Conservation (phyloP, 2,113 vertebrate species). For the Myotis yumanensis region DNA sequence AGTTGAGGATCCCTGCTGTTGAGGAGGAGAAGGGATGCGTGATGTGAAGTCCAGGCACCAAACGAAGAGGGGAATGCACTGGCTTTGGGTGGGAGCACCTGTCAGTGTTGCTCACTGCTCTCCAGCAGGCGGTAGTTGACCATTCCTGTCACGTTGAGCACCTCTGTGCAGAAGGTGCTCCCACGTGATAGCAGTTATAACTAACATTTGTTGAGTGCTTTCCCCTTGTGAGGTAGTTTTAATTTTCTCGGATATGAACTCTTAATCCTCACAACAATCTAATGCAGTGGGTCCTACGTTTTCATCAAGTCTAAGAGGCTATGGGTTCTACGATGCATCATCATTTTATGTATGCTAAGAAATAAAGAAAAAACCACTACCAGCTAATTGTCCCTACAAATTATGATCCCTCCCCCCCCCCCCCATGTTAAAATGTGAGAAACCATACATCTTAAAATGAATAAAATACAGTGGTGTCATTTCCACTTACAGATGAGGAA, state of each 20-base stretch:
- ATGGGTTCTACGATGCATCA: background rate
- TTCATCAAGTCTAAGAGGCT: background rate
- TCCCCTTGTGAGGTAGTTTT: background rate
- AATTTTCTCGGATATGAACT: background rate
- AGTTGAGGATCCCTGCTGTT: background rate
- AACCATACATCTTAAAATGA: conserved; percentile 4
- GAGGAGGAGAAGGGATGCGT: background rate
- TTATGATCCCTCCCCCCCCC: background rate
- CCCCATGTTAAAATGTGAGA: conserved; percentile 14
- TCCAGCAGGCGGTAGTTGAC: too few species aligned
- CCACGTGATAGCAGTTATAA: background rate
- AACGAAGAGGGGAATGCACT: background rate
- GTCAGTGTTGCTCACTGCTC: background rate
- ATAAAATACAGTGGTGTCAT: background rate
- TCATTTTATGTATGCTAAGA: background rate
- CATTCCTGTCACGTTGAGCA: background rate
- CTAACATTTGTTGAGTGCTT: background rate
- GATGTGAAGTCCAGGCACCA: background rate
- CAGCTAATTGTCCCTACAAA: background rate
- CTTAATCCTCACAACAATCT: background rate
- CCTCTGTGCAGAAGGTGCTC: background rate
- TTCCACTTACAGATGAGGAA: background rate
- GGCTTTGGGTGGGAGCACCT: background rate
- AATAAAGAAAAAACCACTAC: background rate
- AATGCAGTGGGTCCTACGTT: background rate